Evolutionary conservation across 2,797 vertebrate species (phyloP).

Genomic region (Oryzias dopingdopingensis): DNA sequence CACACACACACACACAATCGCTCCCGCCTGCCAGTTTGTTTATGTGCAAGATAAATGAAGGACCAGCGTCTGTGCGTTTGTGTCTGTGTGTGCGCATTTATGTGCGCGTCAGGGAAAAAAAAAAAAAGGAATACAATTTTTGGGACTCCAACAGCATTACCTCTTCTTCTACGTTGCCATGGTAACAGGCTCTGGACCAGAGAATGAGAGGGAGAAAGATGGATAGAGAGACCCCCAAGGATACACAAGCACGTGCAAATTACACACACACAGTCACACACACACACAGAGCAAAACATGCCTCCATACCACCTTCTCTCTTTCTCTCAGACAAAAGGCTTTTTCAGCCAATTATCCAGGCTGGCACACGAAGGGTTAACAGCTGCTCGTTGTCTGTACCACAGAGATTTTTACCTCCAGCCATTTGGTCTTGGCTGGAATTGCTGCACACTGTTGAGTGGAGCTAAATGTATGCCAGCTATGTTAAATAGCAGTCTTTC

Average conservation of each 20-base stretch:
- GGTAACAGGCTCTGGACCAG: constrained; percentile 74
- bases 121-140: constrained; percentile 73
- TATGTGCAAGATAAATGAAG: constrained; percentile 49
- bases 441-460: constrained; percentile 53
- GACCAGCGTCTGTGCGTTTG: constrained; percentile 28
- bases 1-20: constrained; percentile 20
- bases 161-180: constrained; percentile 76
- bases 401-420: constrained; percentile 68
- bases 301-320: constrained; percentile 54
- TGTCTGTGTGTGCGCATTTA: constrained; percentile 10
- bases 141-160: constrained; percentile 73
- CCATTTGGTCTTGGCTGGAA: constrained; percentile 67
- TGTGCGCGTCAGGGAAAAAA: constrained; percentile 29
- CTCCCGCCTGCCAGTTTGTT: constrained; percentile 52
- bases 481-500: constrained; percentile 49
- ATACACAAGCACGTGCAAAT: constrained; percentile 44
- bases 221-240: constrained; percentile 74
- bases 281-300: constrained; percentile 53
- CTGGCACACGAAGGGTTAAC: constrained; percentile 66
- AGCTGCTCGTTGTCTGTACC: constrained; percentile 67
- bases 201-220: constrained; percentile 69
- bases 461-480: constrained; percentile 51
- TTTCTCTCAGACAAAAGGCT: constrained; percentile 66
- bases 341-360: constrained; percentile 70
- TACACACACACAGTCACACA: constrained; percentile 19